Conservation (phyloP, 2,113 vertebrate genomes). For the Scalopus aquaticus region DNA sequence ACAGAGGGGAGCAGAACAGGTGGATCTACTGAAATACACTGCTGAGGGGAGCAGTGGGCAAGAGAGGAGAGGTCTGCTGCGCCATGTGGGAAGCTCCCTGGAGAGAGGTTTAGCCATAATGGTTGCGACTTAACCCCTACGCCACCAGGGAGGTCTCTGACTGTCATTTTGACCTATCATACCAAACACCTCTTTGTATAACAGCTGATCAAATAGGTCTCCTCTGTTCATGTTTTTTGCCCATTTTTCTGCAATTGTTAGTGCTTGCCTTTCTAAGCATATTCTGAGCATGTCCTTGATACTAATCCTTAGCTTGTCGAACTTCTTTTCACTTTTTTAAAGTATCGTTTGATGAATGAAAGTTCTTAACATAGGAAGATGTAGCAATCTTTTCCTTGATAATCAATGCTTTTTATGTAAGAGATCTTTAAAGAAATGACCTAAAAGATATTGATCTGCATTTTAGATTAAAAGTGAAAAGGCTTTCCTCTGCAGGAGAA, state of each 20-base stretch:
- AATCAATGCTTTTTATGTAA: neutral
- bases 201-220: neutral
- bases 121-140: no score
- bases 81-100: no score
- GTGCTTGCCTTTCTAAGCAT: neutral
- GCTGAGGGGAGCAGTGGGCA: no score
- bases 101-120: no score
- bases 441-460: neutral
- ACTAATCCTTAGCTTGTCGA: neutral
- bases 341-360: neutral
- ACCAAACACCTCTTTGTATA: neutral
- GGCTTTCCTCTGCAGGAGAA: neutral
- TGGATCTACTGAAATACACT: no score
- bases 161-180: neutral
- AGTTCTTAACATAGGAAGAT: constrained; percentile 8
- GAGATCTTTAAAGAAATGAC: neutral
- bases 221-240: neutral
- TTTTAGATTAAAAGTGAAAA: neutral
- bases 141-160: no score
- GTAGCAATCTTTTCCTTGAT: neutral
- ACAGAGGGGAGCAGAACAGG: no score
- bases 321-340: neutral
- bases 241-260: neutral
- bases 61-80: no score
- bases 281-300: neutral